A percentile compares a stretch with the other conserved stretches of the same genome.
phyloP scores from a whole-genome alignment of 2,113 vertebrate species.

The Talpa occidentalis region DNA sequence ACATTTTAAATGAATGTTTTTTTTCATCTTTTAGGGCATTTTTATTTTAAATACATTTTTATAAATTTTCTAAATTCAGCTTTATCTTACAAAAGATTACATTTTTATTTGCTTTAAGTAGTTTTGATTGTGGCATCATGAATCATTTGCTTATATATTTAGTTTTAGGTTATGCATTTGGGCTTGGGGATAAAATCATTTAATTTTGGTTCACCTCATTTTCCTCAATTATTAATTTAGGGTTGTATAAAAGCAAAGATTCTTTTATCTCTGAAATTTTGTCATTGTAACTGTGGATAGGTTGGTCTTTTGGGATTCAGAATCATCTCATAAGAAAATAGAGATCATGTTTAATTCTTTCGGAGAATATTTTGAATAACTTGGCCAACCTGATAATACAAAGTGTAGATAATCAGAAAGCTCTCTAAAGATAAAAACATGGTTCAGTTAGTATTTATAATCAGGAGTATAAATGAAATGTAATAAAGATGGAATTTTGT shows the following conservation, averaged over 20 bases:
- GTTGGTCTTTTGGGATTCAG: neutral
- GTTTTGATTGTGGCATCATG: neutral
- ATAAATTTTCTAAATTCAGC: neutral
- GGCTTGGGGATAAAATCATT: neutral
- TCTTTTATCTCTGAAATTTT: neutral
- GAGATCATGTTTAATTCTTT: neutral
- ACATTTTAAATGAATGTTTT: neutral
- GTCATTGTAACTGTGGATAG: neutral
- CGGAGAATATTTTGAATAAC: neutral
- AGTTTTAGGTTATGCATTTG: neutral
- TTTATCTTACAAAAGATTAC: neutral
- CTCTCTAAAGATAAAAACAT: neutral
- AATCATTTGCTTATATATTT: neutral
- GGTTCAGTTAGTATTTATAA: conserved; percentile 33
- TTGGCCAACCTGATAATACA: neutral
- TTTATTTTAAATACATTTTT: neutral
- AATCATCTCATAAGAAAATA: neutral
- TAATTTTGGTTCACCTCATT: neutral
- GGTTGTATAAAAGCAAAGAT: neutral
- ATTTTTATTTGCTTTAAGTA: neutral
- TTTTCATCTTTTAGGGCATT: conserved; percentile 1
- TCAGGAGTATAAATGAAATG: neutral
- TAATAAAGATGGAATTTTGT: conserved; percentile 24
- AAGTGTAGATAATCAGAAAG: neutral
- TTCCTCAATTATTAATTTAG: conserved; percentile 5